Conservation (phyloP, 1,140 invertebrate species). For the Lanistes nyassanus region DNA sequence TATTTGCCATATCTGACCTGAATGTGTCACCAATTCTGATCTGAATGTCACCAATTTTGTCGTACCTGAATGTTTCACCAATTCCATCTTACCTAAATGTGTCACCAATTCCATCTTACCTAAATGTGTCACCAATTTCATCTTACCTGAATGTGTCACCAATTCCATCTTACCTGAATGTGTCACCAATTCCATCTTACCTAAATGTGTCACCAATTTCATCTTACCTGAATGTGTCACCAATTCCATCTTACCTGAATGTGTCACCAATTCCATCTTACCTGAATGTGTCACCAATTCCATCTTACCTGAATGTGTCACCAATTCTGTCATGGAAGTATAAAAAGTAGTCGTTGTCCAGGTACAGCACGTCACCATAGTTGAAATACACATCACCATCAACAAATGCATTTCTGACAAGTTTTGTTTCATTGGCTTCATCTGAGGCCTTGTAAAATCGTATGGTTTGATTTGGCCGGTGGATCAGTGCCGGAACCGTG, state of each 20-base stretch:
- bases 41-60: slow-evolving; percentile 13
- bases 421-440: slow-evolving; percentile 52
- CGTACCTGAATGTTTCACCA: no score
- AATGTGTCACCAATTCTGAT: slow-evolving; percentile 65
- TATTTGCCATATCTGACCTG: no score
- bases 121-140: no score
- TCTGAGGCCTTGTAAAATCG: slow-evolving; percentile 51
- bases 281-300: no score
- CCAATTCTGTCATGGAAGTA: slow-evolving; percentile 66
- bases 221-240: no score
- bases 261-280: no score
- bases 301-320: slow-evolving; percentile 62
- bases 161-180: no score
- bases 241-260: no score
- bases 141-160: no score
- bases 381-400: slow-evolving; percentile 59
- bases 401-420: slow-evolving; percentile 48
- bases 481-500: slow-evolving; percentile 28
- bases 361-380: slow-evolving; percentile 59
- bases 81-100: slow-evolving; percentile 37
- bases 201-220: no score
- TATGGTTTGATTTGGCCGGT: slow-evolving; percentile 13
- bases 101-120: slow-evolving; percentile 3
- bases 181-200: no score
- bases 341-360: slow-evolving; percentile 61